Percentiles rank a stretch among this genome's conserved stretches.
These are phyloP conservation scores for Dolichotis patagonum DNA, from an alignment of 2,113 vertebrate genomes.

Conservation along the genomic window DNA sequence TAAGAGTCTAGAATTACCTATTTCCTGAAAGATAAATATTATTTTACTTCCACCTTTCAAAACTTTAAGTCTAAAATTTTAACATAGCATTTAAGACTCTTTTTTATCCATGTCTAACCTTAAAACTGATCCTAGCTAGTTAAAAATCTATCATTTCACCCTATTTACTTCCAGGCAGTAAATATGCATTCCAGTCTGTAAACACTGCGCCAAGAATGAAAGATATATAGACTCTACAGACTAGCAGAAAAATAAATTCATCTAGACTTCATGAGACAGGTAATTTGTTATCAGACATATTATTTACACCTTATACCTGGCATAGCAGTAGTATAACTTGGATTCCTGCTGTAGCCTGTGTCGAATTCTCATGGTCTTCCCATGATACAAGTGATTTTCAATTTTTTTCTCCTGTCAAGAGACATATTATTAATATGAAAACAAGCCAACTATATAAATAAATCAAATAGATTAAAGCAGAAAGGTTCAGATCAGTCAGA, in stretches of 20 bases:
- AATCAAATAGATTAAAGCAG: neutral
- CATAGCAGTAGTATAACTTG: neutral
- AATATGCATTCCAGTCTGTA: neutral
- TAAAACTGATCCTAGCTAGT: neutral
- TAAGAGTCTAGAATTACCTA: neutral
- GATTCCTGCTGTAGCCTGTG: neutral
- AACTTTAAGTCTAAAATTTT: constrained; percentile 17
- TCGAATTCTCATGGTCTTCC: neutral
- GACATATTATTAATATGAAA: neutral
- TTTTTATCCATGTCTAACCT: neutral
- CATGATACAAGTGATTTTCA: neutral
- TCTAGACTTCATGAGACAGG: neutral
- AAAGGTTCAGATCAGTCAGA: neutral
- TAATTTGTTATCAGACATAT: neutral
- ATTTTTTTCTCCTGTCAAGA: neutral
- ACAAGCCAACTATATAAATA: neutral
- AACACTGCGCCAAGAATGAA: neutral
- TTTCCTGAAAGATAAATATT: neutral
- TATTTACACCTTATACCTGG: neutral
- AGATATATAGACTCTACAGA: neutral
- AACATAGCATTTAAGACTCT: neutral
- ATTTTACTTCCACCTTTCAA: neutral
- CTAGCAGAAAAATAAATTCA: neutral
- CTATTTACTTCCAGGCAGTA: neutral
- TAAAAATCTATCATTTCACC: neutral